Conservation (phyloP, 2,797 vertebrate genomes). For the Syndactyla subalaris region DNA sequence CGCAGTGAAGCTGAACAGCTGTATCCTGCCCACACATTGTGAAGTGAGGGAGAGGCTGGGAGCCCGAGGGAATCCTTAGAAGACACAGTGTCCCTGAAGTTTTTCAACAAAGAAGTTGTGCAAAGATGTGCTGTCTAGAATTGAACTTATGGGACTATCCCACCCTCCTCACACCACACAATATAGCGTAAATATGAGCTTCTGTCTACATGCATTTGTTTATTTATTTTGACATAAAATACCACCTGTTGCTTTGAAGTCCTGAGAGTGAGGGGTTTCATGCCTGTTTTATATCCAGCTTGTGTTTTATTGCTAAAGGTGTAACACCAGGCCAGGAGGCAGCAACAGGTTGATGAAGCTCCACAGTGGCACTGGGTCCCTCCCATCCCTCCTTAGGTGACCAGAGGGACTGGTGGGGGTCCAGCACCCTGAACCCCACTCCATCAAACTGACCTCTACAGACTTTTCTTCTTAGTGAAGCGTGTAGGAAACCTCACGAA, state of each 20-base stretch:
- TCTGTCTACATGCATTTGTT: slow-evolving; percentile 9
- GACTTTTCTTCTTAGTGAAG: background rate
- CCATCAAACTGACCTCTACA: background rate
- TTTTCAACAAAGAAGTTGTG: slow-evolving; percentile 42
- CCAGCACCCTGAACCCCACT: fast-evolving
- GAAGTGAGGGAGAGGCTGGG: slow-evolving; percentile 52
- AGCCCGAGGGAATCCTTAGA: slow-evolving; percentile 38
- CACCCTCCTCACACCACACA: fast-evolving
- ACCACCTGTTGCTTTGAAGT: slow-evolving; percentile 40
- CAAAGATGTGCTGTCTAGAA: background rate
- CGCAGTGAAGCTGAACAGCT: slow-evolving; percentile 49
- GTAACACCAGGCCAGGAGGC: background rate
- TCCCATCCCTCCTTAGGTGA: background rate
- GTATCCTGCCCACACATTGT: slow-evolving; percentile 64
- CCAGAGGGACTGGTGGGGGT: background rate
- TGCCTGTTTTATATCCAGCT: background rate
- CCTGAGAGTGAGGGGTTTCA: background rate
- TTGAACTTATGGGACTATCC: background rate
- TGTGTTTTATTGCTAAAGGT: background rate
- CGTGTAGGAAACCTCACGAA: background rate
- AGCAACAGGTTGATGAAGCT: background rate
- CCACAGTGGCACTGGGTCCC: fast-evolving
- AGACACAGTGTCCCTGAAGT: background rate
- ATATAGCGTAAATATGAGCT: slow-evolving; percentile 5
- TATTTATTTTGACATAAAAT: slow-evolving; percentile 31